phyloP scores from a whole-genome alignment of 2,113 vertebrate genomes.

The Ptyas mucosa region DNA sequence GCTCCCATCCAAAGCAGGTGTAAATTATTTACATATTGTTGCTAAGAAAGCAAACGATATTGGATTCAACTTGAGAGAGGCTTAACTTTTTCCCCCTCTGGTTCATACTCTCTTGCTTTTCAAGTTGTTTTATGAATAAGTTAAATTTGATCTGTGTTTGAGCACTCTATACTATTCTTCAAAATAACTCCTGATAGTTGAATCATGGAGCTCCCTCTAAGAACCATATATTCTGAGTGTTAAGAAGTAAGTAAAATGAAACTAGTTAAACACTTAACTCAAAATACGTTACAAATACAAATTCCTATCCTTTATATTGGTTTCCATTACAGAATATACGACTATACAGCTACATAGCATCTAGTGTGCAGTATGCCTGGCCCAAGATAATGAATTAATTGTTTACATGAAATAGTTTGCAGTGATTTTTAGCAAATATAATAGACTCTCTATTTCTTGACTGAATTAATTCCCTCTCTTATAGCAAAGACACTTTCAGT shows the following conservation, averaged over 20 bases:
- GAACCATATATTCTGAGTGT: neutral
- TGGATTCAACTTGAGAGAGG: neutral
- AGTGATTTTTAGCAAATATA: neutral
- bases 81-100: neutral
- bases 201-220: neutral
- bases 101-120: neutral
- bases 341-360: neutral
- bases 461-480: conserved; percentile 9
- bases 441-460: neutral
- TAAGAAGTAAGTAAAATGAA: neutral
- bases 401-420: conserved; percentile 1
- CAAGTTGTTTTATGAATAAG: neutral
- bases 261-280: neutral
- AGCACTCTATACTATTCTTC: neutral
- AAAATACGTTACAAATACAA: neutral
- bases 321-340: neutral
- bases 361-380: neutral
- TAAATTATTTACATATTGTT: neutral
- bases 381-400: conserved; percentile 8
- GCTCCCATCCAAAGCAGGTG: neutral
- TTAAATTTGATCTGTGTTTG: neutral
- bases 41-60: neutral
- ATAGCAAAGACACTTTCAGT: conserved; percentile 10
- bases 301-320: neutral
- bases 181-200: neutral